A percentile compares a stretch with the other conserved stretches of the same genome.
phyloP scores from a whole-genome alignment of 2,113 vertebrate genomes.

The Chaetorhynchus papuensis region DNA sequence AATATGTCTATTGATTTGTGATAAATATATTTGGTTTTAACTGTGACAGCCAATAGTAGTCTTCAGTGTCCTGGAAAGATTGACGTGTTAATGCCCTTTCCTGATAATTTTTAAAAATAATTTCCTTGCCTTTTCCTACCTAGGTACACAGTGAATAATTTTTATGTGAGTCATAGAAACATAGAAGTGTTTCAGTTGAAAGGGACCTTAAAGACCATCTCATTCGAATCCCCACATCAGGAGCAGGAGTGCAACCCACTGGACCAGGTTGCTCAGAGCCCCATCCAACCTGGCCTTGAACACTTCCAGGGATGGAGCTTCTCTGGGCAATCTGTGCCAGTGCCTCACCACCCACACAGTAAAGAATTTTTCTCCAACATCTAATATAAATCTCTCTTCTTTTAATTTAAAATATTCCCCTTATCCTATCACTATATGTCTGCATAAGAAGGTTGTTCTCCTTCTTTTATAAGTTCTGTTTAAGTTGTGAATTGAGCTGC shows the following conservation, averaged over 20 bases:
- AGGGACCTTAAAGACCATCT: neutral
- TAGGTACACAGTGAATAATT: neutral
- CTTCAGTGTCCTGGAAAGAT: neutral
- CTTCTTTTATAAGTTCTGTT: neutral
- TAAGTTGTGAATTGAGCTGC: neutral
- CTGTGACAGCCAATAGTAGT: fast-evolving
- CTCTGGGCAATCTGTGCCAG: neutral
- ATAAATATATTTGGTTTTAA: neutral
- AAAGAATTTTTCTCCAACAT: neutral
- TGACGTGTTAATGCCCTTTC: neutral
- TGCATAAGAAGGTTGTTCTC: neutral
- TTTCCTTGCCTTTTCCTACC: neutral
- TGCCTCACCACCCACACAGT: neutral
- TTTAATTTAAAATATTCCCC: neutral
- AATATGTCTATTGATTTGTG: neutral
- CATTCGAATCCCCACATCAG: fast-evolving
- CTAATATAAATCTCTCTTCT: neutral
- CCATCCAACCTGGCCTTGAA: neutral
- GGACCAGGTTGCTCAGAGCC: neutral
- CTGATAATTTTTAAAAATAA: neutral
- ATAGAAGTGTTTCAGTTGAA: neutral
- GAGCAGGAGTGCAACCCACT: neutral
- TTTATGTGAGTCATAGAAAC: neutral
- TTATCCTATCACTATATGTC: neutral
- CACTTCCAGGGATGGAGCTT: neutral